These are phyloP conservation scores for Hydrotaea cyrtoneurina DNA, from an alignment of 2,888 invertebrate genomes.

Conservation along the genomic window DNA sequence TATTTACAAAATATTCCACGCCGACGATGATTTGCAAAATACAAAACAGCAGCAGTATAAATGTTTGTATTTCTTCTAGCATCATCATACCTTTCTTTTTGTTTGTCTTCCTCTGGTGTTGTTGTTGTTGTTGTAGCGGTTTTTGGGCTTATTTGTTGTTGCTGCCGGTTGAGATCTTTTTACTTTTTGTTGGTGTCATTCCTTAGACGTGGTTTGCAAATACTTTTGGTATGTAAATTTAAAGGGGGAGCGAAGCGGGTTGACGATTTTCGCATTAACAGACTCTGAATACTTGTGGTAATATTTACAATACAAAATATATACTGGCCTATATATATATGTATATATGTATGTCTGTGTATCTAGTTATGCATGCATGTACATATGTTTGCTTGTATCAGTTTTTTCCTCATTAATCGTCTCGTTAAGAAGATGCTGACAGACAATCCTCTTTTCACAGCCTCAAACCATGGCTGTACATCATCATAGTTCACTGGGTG, in stretches of 20 bases:
- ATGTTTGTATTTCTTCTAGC: neutral
- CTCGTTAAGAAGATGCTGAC: neutral
- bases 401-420: neutral
- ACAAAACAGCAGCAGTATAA: too few species aligned
- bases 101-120: neutral
- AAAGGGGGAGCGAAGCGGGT: too few species aligned
- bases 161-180: neutral
- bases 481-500: conserved; percentile 24
- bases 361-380: too few species aligned
- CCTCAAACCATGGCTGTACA: neutral
- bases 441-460: conserved; percentile 7
- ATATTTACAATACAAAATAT: neutral
- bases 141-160: neutral
- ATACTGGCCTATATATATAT: neutral
- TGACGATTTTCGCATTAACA: too few species aligned
- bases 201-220: neutral
- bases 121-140: neutral
- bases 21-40: neutral
- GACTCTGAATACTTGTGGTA: neutral
- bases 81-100: conserved; percentile 11
- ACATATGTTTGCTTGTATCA: too few species aligned
- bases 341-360: neutral
- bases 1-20: conserved; percentile 32
- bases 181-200: neutral
- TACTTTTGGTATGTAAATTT: neutral